phyloP scores from a whole-genome alignment of 1,140 invertebrate species.

The Maconellicoccus hirsutus region DNA sequence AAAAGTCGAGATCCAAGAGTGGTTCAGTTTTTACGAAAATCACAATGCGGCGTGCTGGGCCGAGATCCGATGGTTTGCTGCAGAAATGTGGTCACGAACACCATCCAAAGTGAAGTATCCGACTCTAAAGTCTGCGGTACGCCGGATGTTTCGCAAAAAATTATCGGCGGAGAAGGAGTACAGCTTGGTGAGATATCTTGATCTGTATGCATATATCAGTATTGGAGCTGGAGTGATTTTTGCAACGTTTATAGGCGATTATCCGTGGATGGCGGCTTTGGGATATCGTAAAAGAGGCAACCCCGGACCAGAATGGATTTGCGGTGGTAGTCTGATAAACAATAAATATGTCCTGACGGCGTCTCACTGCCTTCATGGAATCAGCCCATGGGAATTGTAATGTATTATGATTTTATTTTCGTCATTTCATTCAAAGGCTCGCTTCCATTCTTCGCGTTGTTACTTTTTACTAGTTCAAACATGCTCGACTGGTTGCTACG shows the following conservation, averaged over 20 bases:
- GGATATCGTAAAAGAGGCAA: slow-evolving; percentile 40
- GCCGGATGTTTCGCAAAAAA: background rate
- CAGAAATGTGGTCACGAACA: background rate
- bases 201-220: too few species aligned
- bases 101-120: background rate
- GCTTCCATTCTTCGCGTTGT: too few species aligned
- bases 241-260: slow-evolving; percentile 27
- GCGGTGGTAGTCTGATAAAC: slow-evolving; percentile 66
- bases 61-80: slow-evolving; percentile 43
- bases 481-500: too few species aligned
- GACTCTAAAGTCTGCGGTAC: background rate
- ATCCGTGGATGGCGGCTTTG: slow-evolving; percentile 36
- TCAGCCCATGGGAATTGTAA: slow-evolving; percentile 5
- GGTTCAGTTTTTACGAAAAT: slow-evolving; percentile 24
- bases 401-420: background rate
- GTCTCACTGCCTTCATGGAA: slow-evolving; percentile 41
- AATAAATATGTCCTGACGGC: slow-evolving; percentile 37
- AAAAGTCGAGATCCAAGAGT: background rate
- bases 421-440: too few species aligned
- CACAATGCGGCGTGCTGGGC: slow-evolving; percentile 42
- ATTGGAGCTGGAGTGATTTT: background rate
- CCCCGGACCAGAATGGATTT: slow-evolving; percentile 35
- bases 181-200: background rate
- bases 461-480: too few species aligned
- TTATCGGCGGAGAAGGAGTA: background rate